Conservation (phyloP, 2,888 invertebrate species). For the Gisinianus flammeolus region DNA sequence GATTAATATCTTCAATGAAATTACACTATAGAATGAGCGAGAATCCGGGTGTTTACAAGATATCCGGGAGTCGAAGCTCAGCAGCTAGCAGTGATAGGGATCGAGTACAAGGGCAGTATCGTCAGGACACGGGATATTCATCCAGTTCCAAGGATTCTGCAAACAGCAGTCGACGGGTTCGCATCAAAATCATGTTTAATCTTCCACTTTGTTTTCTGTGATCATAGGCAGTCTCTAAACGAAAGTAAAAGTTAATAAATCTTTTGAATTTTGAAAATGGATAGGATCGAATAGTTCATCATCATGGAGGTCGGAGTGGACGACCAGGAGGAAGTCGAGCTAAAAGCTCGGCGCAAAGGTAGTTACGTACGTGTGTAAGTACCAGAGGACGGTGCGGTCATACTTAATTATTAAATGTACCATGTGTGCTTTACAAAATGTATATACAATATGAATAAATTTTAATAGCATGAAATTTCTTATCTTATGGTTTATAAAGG, state of each 20-base stretch:
- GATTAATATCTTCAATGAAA: conserved; percentile 2
- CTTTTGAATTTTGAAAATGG: too few relatives aligned
- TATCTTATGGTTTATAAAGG: too few relatives aligned
- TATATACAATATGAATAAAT: too few relatives aligned
- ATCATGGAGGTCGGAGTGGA: conserved; percentile 39
- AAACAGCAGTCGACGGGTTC: conserved; percentile 51
- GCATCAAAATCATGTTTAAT: too few relatives aligned
- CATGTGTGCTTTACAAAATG: too few relatives aligned
- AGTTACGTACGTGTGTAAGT: conserved; percentile 21
- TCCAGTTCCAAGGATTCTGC: conserved; percentile 65
- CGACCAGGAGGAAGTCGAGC: conserved; percentile 46
- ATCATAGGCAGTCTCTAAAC: too few relatives aligned
- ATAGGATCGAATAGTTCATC: conserved; percentile 48
- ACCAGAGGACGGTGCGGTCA: conserved; percentile 30
- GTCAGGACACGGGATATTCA: conserved; percentile 74
- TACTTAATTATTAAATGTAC: too few relatives aligned
- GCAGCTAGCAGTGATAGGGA: conserved; percentile 56
- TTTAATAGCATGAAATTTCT: too few relatives aligned
- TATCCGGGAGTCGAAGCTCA: conserved; percentile 58
- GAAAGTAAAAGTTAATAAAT: too few relatives aligned
- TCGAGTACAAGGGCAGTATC: conserved; percentile 49
- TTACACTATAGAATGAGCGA: conserved; percentile 58
- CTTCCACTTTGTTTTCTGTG: too few relatives aligned
- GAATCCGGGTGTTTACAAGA: conserved; percentile 58
- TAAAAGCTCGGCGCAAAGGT: conserved; percentile 54